A percentile compares a stretch with the other conserved stretches of the same genome.
Evolutionary conservation across 2,888 invertebrate species (phyloP).

Genomic region (Phania funesta): DNA sequence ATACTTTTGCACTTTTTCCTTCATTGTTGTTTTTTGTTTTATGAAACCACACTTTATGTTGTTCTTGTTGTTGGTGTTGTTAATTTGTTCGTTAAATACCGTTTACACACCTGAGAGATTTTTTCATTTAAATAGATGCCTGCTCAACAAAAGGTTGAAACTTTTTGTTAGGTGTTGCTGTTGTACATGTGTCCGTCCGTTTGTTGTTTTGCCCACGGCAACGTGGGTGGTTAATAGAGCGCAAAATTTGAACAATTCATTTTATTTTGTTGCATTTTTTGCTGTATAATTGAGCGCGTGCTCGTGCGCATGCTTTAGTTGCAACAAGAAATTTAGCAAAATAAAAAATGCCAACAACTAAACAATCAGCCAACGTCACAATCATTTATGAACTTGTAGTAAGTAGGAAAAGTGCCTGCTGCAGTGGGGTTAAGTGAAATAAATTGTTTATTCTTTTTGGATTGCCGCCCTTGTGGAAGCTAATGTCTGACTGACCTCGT

Average conservation of each 20-base stretch:
- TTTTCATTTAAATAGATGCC: slow-evolving; percentile 18
- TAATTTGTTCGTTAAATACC: slow-evolving; percentile 50
- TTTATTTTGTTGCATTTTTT: slow-evolving; percentile 25
- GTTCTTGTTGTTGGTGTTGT: too few relatives aligned
- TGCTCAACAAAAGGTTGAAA: background rate
- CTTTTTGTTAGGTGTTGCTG: background rate
- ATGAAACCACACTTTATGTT: background rate
- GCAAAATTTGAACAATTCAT: slow-evolving; percentile 59
- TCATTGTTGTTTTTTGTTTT: background rate
- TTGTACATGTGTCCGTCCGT: background rate
- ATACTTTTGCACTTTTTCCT: slow-evolving; percentile 23
- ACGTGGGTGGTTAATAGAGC: slow-evolving; percentile 68
- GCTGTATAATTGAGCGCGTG: slow-evolving; percentile 61
- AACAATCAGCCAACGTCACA: slow-evolving; percentile 9
- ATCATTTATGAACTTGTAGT: slow-evolving; percentile 27
- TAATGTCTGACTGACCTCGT: background rate
- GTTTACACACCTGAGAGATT: slow-evolving; percentile 62
- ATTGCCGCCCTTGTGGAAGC: background rate
- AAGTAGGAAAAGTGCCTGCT: background rate
- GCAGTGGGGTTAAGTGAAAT: slow-evolving; percentile 29
- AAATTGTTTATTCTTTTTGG: background rate
- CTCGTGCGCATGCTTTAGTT: slow-evolving; percentile 48
- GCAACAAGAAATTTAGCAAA: slow-evolving; percentile 24
- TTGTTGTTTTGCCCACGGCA: slow-evolving; percentile 21
- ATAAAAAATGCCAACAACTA: slow-evolving; percentile 10